A percentile compares a stretch with the other conserved stretches of the same genome.
These are phyloP conservation scores for Rhagologus leucostigma DNA, from an alignment of 2,113 vertebrate species.

Conservation along the genomic window DNA sequence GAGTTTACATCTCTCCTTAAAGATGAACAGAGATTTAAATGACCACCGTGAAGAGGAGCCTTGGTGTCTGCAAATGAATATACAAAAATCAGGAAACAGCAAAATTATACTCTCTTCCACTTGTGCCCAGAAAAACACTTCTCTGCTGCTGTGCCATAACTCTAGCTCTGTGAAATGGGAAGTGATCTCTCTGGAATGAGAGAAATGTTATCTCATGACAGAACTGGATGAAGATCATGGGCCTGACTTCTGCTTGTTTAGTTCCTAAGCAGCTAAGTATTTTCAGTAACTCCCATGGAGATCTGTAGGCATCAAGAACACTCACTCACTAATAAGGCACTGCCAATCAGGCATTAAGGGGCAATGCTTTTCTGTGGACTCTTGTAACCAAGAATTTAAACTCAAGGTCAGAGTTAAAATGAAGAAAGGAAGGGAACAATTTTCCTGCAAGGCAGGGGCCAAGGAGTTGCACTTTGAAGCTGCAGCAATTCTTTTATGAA, in stretches of 20 bases:
- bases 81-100: background rate
- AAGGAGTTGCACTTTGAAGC: background rate
- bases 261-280: background rate
- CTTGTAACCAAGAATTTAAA: background rate
- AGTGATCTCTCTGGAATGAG: background rate
- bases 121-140: background rate
- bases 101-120: background rate
- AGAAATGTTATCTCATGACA: background rate
- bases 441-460: background rate
- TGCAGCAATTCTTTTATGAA: background rate
- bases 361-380: background rate
- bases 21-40: background rate
- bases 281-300: background rate
- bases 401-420: background rate
- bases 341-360: background rate
- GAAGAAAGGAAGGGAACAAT: constrained; percentile 1
- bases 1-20: background rate
- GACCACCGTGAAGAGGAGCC: background rate
- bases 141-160: background rate
- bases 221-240: background rate
- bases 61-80: constrained; percentile 20
- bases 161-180: background rate
- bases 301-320: background rate
- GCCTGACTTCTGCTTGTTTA: background rate
- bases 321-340: background rate